Evolutionary conservation across 2,797 vertebrate species (phyloP).

Genomic region (Oreonectes daqikongensis): DNA sequence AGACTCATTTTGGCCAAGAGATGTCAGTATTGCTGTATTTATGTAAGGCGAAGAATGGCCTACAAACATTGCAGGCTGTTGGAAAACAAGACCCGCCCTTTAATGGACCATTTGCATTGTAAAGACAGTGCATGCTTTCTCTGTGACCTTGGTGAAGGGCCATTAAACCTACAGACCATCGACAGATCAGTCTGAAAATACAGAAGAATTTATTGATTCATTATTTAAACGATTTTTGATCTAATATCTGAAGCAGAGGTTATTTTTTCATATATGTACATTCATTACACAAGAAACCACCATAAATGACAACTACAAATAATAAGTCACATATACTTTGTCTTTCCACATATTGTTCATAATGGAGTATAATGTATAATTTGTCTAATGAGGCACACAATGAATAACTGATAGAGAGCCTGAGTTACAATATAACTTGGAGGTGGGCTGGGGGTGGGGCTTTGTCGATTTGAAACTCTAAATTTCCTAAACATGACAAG

Average conservation of each 20-base stretch:
- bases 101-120: neutral
- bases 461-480: neutral
- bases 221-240: neutral
- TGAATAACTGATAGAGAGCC: constrained; percentile 13
- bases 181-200: neutral
- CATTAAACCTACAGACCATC: neutral
- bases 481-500: neutral
- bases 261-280: too few species aligned
- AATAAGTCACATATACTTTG: too few species aligned
- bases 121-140: neutral
- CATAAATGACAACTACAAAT: too few species aligned
- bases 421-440: neutral
- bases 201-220: neutral
- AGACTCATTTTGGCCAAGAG: neutral
- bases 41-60: neutral
- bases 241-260: too few species aligned
- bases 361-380: too few species aligned
- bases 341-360: too few species aligned
- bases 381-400: neutral
- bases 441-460: neutral
- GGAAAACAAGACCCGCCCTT: neutral
- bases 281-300: too few species aligned
- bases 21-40: constrained; percentile 37
- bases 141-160: neutral
- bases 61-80: neutral